Evolutionary conservation across 2,888 invertebrate genomes (phyloP), one percentile per base, ranked within the genome.

Genomic region (Petrophora chlorosata): DNA sequence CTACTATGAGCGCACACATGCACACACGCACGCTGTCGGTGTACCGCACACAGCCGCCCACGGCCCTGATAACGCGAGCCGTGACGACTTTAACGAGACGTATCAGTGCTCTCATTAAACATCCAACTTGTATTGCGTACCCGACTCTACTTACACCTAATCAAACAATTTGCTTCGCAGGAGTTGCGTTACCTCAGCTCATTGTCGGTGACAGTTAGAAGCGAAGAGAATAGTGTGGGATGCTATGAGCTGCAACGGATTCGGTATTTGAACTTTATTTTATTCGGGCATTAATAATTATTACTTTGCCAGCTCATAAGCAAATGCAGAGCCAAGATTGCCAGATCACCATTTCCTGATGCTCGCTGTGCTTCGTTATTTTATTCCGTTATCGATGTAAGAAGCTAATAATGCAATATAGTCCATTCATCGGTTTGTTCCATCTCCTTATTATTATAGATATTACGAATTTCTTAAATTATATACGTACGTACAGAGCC

Each of bases 101-200:
- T 82, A 85, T 84, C 85, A 82, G 82, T 83, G 79, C 79, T 83
- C 84, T 82, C 79, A 84, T 84, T 86, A 85, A 73, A 73, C 62
- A 61, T 64, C 62, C 73, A 78, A 78, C 68, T 77, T 70, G 68
- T 75, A 82, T 78, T 82, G 85, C 83, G 81, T 80, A 73, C 79
- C 76, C 78, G 66, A 74, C 75, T 86, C 85, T 64, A 65, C 76
- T 85, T 85, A 84, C 86, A 79, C 68, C 74, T 74, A 86, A 85
- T 84, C 77, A 82, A 82, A 80, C 79, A 76, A 79, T 78, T 79
- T 76, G 71, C 65, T 74, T 63, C 63, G 62, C 65, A 65, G 61
- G 65, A 79, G 67, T 72, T 70, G 73, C 67, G 67, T 67, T 67
- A 65, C 65, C 40, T 28, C 36, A 35, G 13, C 41, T 30, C 33